These are phyloP conservation scores for Oncorhynchus gorbuscha DNA, from an alignment of 2,113 vertebrate genomes.

Conservation along the genomic window DNA sequence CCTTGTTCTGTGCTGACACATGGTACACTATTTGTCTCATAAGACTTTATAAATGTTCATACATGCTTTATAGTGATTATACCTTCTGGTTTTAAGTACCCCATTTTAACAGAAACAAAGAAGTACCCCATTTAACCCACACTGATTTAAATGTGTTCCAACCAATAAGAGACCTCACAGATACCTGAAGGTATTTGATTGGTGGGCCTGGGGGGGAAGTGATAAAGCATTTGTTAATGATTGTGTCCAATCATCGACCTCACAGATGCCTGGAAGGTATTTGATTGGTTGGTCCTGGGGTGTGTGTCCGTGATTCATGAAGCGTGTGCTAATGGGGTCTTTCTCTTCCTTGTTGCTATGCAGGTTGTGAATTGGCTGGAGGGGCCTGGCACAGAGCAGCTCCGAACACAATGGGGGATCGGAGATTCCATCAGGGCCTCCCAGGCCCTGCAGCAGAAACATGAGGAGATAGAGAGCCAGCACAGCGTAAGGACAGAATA, in stretches of 20 bases:
- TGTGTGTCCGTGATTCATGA: background rate
- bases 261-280: background rate
- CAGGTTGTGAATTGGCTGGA: constrained; percentile 98
- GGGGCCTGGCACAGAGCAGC: constrained; percentile 93
- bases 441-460: constrained; percentile 95
- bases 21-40: too few species aligned
- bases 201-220: too few species aligned
- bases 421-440: constrained; percentile 95
- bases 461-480: constrained; percentile 98
- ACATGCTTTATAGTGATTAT: too few species aligned
- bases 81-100: too few species aligned
- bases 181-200: too few species aligned
- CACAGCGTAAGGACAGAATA: constrained; percentile 85
- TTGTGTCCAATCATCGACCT: background rate
- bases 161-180: too few species aligned
- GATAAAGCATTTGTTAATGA: too few species aligned
- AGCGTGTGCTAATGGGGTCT: background rate
- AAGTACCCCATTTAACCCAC: too few species aligned
- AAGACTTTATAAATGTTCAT: too few species aligned
- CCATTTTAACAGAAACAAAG: too few species aligned
- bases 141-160: too few species aligned
- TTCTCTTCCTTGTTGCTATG: background rate
- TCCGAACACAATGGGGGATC: constrained; percentile 93
- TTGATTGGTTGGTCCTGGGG: background rate
- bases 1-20: background rate